These are phyloP conservation scores for Parasteatoda tepidariorum DNA, from an alignment of 1,140 invertebrate genomes.

Conservation along the genomic window DNA sequence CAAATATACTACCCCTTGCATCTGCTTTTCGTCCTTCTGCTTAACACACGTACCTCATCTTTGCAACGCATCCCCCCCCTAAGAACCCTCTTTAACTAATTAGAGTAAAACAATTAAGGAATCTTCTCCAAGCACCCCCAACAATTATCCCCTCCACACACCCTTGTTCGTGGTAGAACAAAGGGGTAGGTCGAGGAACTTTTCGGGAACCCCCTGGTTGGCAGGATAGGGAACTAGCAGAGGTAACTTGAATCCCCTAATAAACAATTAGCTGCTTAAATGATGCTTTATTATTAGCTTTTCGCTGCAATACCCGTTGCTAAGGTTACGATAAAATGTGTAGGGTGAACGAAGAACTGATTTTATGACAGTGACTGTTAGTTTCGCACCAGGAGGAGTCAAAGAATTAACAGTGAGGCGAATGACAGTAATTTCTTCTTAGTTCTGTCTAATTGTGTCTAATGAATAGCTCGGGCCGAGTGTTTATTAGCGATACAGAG, in stretches of 20 bases:
- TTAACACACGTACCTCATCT: too few relatives aligned
- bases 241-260: background rate
- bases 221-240: background rate
- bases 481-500: slow-evolving; percentile 22
- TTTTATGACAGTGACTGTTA: slow-evolving; percentile 4
- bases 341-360: background rate
- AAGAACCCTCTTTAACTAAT: slow-evolving; percentile 35
- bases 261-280: slow-evolving; percentile 53
- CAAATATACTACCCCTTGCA: too few relatives aligned
- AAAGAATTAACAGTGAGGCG: background rate
- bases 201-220: background rate
- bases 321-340: background rate
- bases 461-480: slow-evolving; percentile 15
- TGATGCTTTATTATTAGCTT: slow-evolving; percentile 52
- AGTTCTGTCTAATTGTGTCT: slow-evolving; percentile 32
- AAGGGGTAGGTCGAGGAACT: background rate
- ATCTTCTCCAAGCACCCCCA: slow-evolving; percentile 14
- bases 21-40: too few relatives aligned
- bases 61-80: too few relatives aligned
- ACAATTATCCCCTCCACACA: slow-evolving; percentile 36
- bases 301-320: slow-evolving; percentile 32
- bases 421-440: background rate
- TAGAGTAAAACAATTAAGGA: slow-evolving; percentile 50
- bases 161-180: background rate
- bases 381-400: background rate